These are phyloP conservation scores for Thripadectes ignobilis DNA, from an alignment of 2,797 vertebrate genomes.

Conservation along the genomic window DNA sequence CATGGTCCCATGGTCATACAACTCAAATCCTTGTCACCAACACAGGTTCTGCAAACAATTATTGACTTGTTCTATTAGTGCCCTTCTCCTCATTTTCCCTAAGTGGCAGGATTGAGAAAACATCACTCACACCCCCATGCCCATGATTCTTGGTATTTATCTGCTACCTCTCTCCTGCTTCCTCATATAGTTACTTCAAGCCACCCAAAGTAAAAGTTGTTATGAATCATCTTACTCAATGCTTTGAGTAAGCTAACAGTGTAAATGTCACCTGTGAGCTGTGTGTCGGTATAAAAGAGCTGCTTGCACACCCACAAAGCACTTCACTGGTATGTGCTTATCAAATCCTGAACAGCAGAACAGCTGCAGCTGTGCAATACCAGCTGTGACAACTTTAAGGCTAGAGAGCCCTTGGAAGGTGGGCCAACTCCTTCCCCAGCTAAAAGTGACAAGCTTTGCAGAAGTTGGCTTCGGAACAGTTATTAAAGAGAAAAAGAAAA, in stretches of 20 bases:
- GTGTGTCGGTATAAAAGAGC: background rate
- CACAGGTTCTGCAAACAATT: background rate
- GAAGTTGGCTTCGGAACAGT: background rate
- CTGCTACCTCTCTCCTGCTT: background rate
- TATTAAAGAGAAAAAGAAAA: background rate
- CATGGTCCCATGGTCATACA: background rate
- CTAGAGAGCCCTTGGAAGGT: background rate
- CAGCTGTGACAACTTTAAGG: background rate
- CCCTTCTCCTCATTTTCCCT: background rate
- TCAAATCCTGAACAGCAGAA: background rate
- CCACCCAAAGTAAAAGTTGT: background rate
- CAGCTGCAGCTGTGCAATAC: background rate
- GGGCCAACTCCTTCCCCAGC: background rate
- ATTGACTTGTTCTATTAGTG: background rate
- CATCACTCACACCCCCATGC: fast-evolving
- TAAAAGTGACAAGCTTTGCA: background rate
- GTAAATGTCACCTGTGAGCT: background rate
- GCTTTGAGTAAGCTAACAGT: background rate
- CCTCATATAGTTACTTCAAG: background rate
- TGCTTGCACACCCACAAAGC: background rate
- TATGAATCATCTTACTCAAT: background rate
- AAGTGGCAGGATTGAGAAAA: background rate
- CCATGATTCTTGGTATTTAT: background rate
- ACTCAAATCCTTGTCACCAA: background rate
- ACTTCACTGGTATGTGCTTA: background rate